Base-by-base conservation (phyloP, 2,888 invertebrate species). In the Cerastis rubricosa region DNA sequence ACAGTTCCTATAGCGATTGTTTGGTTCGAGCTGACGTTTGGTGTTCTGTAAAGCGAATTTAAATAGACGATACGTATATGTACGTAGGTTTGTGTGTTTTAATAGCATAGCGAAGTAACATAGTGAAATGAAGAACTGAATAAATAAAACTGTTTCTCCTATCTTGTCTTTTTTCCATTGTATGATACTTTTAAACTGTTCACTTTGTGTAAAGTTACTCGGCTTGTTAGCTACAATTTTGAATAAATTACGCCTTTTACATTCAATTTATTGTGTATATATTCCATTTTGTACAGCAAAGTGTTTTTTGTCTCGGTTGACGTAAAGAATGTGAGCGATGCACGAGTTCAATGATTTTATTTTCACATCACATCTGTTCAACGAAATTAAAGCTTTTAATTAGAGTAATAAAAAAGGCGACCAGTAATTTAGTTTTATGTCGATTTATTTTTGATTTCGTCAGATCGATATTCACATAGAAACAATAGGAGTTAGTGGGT, bases 1-100 rank as follows among this genome's bases (percentile, higher is more conserved):
- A 90, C 89, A 90, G 92, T 92, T 92, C 91, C 91, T 91, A 92
- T 91, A 90, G 89, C 86, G 90, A 92, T 93, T 91, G 91, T 92
- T 92, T 91, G 79, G 87, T 89, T 81, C 80, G 72, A 73, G 76
- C 82, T 80, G 76, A 76, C 72, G 83, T 85, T 89, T 85, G 79
- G 80, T 68, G 80, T 81, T 78, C 78, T 78, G 83, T 81, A 80
- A 77, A 67, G 76, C 72, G 73, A 76, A 71, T 84, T 85, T 81
- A 83, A 81, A 85, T 85, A 85, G 69, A 79, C 71, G 71, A 40
- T 75, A 61, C 63, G 43, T 70, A 67, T 70, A 74, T 57, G 40
- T 73, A 73, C 63, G 14, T 67, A 66, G 29, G 25, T 57, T 61
- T 29, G 12, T 19, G 51, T 49, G 19, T n/a, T 35, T 65, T 70